A percentile compares a stretch with the other conserved stretches of the same genome.
Conservation (phyloP, 2,113 vertebrate genomes). For the Ceuthmochares aereus region DNA sequence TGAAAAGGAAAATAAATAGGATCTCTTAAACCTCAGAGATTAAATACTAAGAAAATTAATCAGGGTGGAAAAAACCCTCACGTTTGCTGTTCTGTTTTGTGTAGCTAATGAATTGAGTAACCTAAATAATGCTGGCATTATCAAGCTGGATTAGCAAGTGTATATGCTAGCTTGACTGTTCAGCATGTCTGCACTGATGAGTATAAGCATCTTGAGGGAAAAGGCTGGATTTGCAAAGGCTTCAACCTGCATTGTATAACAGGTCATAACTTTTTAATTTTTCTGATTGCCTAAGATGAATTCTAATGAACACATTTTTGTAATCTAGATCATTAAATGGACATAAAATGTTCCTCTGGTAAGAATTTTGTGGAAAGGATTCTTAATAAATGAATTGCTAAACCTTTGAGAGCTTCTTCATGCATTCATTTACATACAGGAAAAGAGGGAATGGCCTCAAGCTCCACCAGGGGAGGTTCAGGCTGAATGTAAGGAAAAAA, state of each 20-base stretch:
- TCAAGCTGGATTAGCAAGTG: slow-evolving; percentile 35
- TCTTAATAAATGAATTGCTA: slow-evolving; percentile 11
- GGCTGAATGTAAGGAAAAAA: too few species aligned
- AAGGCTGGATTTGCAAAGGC: slow-evolving; percentile 24
- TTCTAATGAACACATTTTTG: slow-evolving; percentile 22
- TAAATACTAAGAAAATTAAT: slow-evolving; percentile 36
- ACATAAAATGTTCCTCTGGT: slow-evolving; percentile 10
- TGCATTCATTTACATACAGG: not conserved
- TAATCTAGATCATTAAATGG: not conserved
- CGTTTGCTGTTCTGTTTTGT: slow-evolving; percentile 22
- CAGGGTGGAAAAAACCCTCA: not conserved
- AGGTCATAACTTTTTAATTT: not conserved
- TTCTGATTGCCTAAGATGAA: not conserved
- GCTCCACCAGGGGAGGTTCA: too few species aligned
- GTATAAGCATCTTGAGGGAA: slow-evolving; percentile 13
- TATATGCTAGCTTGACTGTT: not conserved
- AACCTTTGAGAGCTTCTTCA: not conserved
- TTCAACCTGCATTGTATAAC: not conserved
- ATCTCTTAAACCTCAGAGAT: slow-evolving; percentile 26
- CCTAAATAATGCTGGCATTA: slow-evolving; percentile 17
- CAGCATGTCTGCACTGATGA: not conserved
- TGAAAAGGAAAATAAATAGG: not conserved
- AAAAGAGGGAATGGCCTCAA: too few species aligned
- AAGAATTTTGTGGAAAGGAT: slow-evolving; percentile 18
- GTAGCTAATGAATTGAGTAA: slow-evolving; percentile 38